These are phyloP conservation scores for Molossus alvarezi DNA, from an alignment of 2,797 vertebrate genomes.

Conservation along the genomic window DNA sequence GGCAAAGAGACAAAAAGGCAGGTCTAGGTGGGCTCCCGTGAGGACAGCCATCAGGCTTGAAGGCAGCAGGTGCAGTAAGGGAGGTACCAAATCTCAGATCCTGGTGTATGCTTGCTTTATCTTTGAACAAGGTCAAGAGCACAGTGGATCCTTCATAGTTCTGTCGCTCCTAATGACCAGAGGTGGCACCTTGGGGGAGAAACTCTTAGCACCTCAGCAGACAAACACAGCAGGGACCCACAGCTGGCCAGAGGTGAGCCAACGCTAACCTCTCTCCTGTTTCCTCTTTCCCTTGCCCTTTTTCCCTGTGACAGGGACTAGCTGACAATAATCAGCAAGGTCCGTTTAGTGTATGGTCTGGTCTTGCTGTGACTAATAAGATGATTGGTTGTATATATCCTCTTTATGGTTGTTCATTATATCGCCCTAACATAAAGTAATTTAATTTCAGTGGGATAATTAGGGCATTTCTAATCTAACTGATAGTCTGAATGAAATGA, in stretches of 20 bases:
- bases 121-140: neutral
- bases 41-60: neutral
- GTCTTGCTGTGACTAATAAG: conserved; percentile 92
- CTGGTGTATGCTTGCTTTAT: neutral
- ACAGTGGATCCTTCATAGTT: too few species aligned
- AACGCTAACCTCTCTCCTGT: conserved; percentile 35
- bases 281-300: conserved; percentile 66
- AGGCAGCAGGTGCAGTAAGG: neutral
- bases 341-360: conserved; percentile 89
- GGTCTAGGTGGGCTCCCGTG: too few species aligned
- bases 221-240: conserved; percentile 71
- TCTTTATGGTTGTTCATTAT: conserved; percentile 92
- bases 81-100: neutral
- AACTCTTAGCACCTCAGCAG: conserved; percentile 13
- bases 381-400: conserved; percentile 93
- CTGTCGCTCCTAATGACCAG: too few species aligned
- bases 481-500: conserved; percentile 93
- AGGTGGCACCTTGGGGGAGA: neutral
- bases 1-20: neutral
- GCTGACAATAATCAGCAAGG: conserved; percentile 88
- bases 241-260: conserved; percentile 33
- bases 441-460: conserved; percentile 93
- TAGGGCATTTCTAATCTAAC: conserved; percentile 94
- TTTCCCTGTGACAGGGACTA: conserved; percentile 83
- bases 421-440: conserved; percentile 93